These are phyloP conservation scores for Epistrophe grossulariae DNA, from an alignment of 2,888 invertebrate species.

Conservation along the genomic window DNA sequence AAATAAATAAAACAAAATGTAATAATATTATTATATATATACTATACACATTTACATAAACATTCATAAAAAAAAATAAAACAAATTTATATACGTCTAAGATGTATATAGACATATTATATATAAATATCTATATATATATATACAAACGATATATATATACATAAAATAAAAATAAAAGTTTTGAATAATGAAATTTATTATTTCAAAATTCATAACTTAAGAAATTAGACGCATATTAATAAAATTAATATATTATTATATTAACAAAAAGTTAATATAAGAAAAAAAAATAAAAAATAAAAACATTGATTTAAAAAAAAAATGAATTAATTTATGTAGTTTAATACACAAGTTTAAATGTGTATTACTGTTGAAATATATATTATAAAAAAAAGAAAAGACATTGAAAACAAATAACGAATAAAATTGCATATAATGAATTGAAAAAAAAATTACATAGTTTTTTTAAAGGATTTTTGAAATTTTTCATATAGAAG, in stretches of 20 bases:
- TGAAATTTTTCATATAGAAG: too few relatives aligned
- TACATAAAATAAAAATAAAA: conserved; percentile 2
- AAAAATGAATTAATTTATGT: conserved; percentile 71
- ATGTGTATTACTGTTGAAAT: conserved; percentile 75
- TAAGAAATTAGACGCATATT: conserved; percentile 71
- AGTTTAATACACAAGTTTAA: conserved; percentile 75
- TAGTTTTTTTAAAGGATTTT: neutral
- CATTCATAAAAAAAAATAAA: conserved; percentile 44
- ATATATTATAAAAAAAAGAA: conserved; percentile 66
- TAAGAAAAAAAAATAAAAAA: conserved; percentile 12
- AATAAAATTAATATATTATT: conserved; percentile 70
- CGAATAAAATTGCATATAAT: conserved; percentile 74
- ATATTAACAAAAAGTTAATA: conserved; percentile 43
- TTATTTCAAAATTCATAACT: conserved; percentile 71
- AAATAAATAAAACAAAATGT: conserved; percentile 40
- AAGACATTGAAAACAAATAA: conserved; percentile 55
- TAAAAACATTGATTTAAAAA: conserved; percentile 19
- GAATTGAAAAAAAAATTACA: conserved; percentile 63
- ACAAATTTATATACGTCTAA: conserved; percentile 69
- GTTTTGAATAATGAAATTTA: conserved; percentile 72
- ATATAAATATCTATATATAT: conserved; percentile 65
- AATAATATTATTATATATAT: conserved; percentile 67
- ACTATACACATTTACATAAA: conserved; percentile 70
- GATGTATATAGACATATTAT: conserved; percentile 64
- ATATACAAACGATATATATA: conserved; percentile 58